These are phyloP conservation scores for Calliphora vomitoria DNA, from an alignment of 2,888 invertebrate species.

Conservation along the genomic window DNA sequence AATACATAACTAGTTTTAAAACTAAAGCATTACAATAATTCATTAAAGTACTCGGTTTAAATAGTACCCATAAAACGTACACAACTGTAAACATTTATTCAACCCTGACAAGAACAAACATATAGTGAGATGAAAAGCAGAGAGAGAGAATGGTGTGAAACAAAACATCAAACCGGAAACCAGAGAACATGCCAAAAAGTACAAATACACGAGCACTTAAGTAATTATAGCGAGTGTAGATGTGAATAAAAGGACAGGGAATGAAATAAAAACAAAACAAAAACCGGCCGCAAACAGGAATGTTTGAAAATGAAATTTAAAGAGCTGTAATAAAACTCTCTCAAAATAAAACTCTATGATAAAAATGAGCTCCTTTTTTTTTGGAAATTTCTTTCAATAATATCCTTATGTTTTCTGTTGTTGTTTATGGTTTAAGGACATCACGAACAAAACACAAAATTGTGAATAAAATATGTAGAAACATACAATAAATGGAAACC, in stretches of 20 bases:
- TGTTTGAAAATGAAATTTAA: slow-evolving; percentile 24
- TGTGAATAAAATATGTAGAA: slow-evolving; percentile 10
- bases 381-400: not conserved
- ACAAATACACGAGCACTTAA: not conserved
- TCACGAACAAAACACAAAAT: slow-evolving; percentile 57
- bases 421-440: slow-evolving; percentile 47
- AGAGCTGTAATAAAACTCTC: not conserved
- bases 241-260: not conserved
- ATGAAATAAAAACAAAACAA: slow-evolving; percentile 24
- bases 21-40: too few species aligned
- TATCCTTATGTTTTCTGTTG: slow-evolving; percentile 26
- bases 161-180: slow-evolving; percentile 54
- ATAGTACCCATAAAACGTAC: not conserved
- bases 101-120: not conserved
- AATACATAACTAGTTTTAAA: too few species aligned
- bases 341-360: not conserved
- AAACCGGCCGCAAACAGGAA: not conserved
- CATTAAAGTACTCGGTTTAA: too few species aligned
- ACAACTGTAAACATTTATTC: not conserved
- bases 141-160: not conserved
- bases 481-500: not conserved
- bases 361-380: not conserved
- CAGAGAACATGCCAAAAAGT: slow-evolving; percentile 36
- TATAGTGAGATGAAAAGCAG: not conserved
- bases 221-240: not conserved